Percentiles rank a stretch among this genome's conserved stretches.
These are phyloP conservation scores for Serrognathus titanus DNA, from an alignment of 2,888 invertebrate species.

Conservation along the genomic window DNA sequence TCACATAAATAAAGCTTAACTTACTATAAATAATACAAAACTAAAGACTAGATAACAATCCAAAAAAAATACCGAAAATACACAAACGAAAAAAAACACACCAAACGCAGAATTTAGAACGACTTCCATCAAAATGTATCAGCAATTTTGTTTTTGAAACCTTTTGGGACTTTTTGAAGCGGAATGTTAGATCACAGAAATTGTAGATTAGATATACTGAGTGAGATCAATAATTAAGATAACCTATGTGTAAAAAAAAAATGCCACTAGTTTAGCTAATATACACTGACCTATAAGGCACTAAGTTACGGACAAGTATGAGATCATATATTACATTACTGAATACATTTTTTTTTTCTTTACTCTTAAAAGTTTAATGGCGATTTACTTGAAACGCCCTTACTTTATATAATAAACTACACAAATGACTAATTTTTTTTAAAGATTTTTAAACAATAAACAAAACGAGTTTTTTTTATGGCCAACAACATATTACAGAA, in stretches of 20 bases:
- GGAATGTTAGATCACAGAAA: slow-evolving; percentile 26
- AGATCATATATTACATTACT: slow-evolving; percentile 13
- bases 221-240: slow-evolving; percentile 15
- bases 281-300: slow-evolving; percentile 2
- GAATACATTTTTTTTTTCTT: slow-evolving; percentile 8
- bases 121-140: slow-evolving; percentile 1
- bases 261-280: slow-evolving; percentile 3
- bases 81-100: slow-evolving; percentile 1
- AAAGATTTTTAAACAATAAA: slow-evolving; percentile 7
- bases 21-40: slow-evolving; percentile 11
- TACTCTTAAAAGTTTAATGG: neutral
- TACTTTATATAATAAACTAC: neutral
- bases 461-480: slow-evolving; percentile 5
- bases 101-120: neutral
- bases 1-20: slow-evolving; percentile 7
- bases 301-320: slow-evolving; percentile 10
- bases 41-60: slow-evolving; percentile 16
- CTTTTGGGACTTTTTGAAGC: slow-evolving; percentile 4
- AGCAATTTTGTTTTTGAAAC: slow-evolving; percentile 1
- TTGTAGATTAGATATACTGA: slow-evolving; percentile 8
- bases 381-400: no score
- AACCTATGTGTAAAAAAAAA: neutral
- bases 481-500: neutral
- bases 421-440: neutral
- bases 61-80: slow-evolving; percentile 6